Conservation (phyloP, 2,888 invertebrate genomes). For the Pantelozetes paolii region DNA sequence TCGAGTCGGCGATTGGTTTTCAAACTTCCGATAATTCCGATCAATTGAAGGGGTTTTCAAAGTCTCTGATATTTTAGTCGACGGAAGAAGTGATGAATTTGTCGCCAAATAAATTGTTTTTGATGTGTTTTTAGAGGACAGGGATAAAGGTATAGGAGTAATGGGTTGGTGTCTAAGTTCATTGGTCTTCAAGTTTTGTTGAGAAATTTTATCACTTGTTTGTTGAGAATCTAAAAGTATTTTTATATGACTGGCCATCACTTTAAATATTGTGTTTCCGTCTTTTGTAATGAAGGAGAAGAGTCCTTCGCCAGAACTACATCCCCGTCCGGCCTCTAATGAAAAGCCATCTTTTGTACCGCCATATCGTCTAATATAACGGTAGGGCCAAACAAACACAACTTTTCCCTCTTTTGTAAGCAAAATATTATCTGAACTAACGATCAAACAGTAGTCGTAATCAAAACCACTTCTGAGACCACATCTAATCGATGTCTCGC, state of each 20-base stretch:
- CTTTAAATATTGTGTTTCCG: slow-evolving; percentile 40
- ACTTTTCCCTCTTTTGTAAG: slow-evolving; percentile 43
- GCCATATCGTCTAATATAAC: slow-evolving; percentile 50
- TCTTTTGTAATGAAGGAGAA: slow-evolving; percentile 47
- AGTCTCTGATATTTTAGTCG: slow-evolving; percentile 2
- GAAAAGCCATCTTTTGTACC: slow-evolving; percentile 49
- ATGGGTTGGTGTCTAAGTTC: not conserved
- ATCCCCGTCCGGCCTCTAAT: slow-evolving; percentile 51
- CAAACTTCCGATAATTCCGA: not conserved
- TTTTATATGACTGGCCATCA: slow-evolving; percentile 40
- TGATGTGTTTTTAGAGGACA: not conserved
- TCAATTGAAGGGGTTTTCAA: slow-evolving; percentile 10
- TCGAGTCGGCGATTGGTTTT: not conserved
- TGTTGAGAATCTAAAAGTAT: slow-evolving; percentile 23
- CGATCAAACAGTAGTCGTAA: slow-evolving; percentile 45
- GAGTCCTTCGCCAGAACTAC: slow-evolving; percentile 50
- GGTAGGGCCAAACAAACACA: slow-evolving; percentile 49
- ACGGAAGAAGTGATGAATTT: slow-evolving; percentile 18
- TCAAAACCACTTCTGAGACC: slow-evolving; percentile 40
- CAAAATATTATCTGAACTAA: slow-evolving; percentile 46
- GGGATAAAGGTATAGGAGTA: not conserved
- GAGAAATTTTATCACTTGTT: not conserved
- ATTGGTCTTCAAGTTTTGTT: not conserved
- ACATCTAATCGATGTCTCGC: slow-evolving; percentile 47
- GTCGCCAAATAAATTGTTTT: slow-evolving; percentile 8